These are phyloP conservation scores for Sminthopsis crassicaudata DNA, from an alignment of 2,113 vertebrate species.

Conservation along the genomic window DNA sequence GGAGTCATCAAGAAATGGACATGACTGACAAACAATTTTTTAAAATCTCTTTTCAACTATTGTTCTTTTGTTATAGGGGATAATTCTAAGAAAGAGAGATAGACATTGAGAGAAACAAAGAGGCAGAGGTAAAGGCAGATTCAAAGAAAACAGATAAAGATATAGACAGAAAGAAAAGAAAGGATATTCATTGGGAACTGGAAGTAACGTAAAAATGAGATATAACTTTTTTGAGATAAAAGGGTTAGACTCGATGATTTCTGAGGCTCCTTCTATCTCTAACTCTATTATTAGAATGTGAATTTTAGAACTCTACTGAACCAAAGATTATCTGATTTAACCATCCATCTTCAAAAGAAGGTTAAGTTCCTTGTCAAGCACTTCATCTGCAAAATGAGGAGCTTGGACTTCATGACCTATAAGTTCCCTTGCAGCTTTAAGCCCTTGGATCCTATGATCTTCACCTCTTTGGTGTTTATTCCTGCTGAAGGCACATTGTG, in stretches of 20 bases:
- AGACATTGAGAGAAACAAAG: not conserved
- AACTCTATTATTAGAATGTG: not conserved
- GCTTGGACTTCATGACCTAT: not conserved
- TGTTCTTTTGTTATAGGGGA: not conserved
- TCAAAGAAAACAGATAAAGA: no score
- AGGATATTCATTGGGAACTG: not conserved
- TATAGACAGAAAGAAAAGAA: not conserved
- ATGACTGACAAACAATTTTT: not conserved
- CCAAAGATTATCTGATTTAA: not conserved
- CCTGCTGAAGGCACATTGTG: not conserved
- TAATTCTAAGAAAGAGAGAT: not conserved
- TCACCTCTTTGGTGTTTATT: not conserved
- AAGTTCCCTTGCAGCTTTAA: not conserved
- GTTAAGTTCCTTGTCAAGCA: not conserved
- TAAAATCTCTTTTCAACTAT: not conserved
- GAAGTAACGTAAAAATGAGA: not conserved
- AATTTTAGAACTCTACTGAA: not conserved
- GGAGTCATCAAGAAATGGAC: not conserved
- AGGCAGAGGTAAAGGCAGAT: not conserved
- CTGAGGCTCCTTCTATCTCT: not conserved
- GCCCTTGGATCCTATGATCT: conserved; percentile 5
- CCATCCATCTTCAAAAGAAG: not conserved
- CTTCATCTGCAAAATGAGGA: conserved; percentile 1
- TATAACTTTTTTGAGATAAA: not conserved
- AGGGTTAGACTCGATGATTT: not conserved